A percentile compares a stretch with the other conserved stretches of the same genome.
Evolutionary conservation across 1,140 invertebrate species (phyloP).

Genomic region (Asobara japonica): DNA sequence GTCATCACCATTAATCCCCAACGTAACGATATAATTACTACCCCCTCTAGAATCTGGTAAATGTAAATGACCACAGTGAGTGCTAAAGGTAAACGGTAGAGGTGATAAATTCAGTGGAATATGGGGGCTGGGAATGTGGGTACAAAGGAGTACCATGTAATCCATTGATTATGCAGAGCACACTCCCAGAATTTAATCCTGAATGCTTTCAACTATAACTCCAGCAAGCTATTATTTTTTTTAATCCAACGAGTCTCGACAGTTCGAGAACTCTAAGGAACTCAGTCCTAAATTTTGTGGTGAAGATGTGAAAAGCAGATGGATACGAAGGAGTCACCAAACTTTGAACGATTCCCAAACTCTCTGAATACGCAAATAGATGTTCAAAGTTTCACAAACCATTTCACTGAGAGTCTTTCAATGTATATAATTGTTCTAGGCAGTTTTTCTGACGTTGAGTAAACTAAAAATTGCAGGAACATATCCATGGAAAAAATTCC

Average conservation of each 20-base stretch:
- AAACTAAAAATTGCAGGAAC: too few relatives aligned
- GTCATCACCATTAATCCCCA: not conserved
- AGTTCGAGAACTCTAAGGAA: not conserved
- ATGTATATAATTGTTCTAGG: not conserved
- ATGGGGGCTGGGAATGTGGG: not conserved
- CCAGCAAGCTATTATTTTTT: not conserved
- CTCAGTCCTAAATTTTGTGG: not conserved
- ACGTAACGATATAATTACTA: not conserved
- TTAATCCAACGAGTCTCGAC: not conserved
- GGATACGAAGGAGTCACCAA: not conserved
- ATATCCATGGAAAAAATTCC: too few relatives aligned
- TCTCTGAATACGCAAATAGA: not conserved
- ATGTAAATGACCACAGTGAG: slow-evolving; percentile 5
- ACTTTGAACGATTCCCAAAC: not conserved
- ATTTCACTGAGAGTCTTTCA: not conserved
- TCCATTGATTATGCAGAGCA: slow-evolving; percentile 13
- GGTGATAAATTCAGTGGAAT: not conserved
- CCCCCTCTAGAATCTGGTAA: not conserved
- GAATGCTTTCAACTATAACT: not conserved
- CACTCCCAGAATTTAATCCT: not conserved
- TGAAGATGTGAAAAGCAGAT: not conserved
- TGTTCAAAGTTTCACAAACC: not conserved
- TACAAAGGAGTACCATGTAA: slow-evolving; percentile 1
- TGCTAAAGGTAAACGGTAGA: slow-evolving; percentile 2
- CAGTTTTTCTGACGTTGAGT: not conserved